A percentile compares a stretch with the other conserved stretches of the same genome.
Conservation (phyloP, 2,797 vertebrate species). For the Sciurus carolinensis region DNA sequence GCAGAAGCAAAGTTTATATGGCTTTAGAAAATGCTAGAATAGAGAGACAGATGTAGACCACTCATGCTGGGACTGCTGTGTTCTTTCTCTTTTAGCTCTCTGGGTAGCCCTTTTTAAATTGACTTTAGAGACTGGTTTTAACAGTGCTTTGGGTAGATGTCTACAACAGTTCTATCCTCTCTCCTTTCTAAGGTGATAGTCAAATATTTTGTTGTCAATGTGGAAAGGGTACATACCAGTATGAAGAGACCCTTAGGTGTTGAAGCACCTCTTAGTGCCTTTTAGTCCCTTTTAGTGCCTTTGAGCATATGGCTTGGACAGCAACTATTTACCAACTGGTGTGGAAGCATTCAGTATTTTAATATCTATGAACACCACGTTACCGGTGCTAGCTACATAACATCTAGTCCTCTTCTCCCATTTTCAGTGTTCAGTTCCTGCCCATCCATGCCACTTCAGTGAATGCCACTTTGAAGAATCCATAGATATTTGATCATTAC, state of each 20-base stretch:
- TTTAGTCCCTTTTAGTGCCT: not conserved
- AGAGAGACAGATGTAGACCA: not conserved
- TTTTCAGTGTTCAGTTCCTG: not conserved
- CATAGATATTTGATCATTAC: not conserved
- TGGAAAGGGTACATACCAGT: not conserved
- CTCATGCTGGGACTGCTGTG: not conserved
- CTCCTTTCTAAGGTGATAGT: not conserved
- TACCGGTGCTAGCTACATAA: not conserved
- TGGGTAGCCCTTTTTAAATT: not conserved
- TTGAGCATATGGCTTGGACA: not conserved
- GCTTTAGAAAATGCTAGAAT: constrained; percentile 16
- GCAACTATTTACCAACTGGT: not conserved
- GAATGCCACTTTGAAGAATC: constrained; percentile 31
- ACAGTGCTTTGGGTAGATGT: not conserved
- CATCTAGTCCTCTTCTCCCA: not conserved
- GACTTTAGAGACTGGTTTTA: not conserved
- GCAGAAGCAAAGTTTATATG: not conserved
- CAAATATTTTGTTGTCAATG: not conserved
- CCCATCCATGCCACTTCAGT: not conserved
- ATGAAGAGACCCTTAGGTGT: not conserved
- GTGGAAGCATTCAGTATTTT: not conserved
- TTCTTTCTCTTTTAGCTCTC: not conserved
- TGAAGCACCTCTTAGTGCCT: not conserved
- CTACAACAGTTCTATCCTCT: not conserved
- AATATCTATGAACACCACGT: not conserved